phyloP scores from a whole-genome alignment of 1,140 invertebrate genomes.

The Meloidogyne hapla region DNA sequence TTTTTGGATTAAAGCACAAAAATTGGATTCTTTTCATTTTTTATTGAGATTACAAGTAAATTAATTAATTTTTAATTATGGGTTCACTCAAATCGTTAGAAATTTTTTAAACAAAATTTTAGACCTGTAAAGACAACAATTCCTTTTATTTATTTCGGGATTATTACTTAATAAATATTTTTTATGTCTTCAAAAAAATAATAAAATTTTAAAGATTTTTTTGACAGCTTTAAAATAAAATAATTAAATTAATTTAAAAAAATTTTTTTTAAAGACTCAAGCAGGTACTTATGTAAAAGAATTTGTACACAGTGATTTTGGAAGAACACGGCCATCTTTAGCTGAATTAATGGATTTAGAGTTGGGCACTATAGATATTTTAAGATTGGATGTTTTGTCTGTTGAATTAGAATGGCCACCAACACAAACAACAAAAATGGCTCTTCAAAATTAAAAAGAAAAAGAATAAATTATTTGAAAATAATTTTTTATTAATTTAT shows the following conservation, averaged over 20 bases:
- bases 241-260: conserved; percentile 7
- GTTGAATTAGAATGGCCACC: conserved; percentile 64
- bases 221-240: not conserved
- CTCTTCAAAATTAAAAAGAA: too few species aligned
- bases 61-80: not conserved
- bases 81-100: too few species aligned
- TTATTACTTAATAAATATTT: not conserved
- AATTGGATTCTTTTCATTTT: conserved; percentile 55
- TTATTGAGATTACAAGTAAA: conserved; percentile 12
- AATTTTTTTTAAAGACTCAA: conserved; percentile 42
- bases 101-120: too few species aligned
- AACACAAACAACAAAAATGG: not conserved
- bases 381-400: conserved; percentile 67
- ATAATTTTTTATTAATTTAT: not conserved
- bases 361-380: conserved; percentile 65
- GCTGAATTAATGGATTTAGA: conserved; percentile 63
- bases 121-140: too few species aligned
- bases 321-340: conserved; percentile 66
- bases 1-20: conserved; percentile 43
- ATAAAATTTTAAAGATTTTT: not conserved
- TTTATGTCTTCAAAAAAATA: not conserved
- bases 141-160: too few species aligned
- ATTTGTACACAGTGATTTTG: conserved; percentile 69
- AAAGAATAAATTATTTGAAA: not conserved
- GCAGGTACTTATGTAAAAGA: conserved; percentile 55